Evolutionary conservation across 2,113 vertebrate genomes (phyloP).

Genomic region (Tor tambroides): DNA sequence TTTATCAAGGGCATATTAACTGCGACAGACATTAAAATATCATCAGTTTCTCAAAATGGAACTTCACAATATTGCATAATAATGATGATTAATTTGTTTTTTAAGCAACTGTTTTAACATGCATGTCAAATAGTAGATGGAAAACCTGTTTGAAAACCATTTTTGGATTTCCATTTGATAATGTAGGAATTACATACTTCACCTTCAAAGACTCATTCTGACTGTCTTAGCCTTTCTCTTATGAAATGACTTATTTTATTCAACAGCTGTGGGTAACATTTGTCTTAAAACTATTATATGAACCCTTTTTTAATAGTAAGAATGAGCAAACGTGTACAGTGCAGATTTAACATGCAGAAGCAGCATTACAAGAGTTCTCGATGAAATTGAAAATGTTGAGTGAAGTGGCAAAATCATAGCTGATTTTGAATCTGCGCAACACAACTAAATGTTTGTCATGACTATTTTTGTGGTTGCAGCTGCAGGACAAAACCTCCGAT

Average conservation of each 20-base stretch:
- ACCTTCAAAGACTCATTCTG: background rate
- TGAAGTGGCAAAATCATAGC: background rate
- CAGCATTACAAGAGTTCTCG: background rate
- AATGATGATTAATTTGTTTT: background rate
- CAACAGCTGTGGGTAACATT: slow-evolving; percentile 32
- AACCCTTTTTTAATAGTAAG: background rate
- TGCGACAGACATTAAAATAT: too few species aligned
- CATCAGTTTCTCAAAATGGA: background rate
- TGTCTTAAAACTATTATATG: slow-evolving; percentile 23
- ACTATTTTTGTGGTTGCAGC: background rate
- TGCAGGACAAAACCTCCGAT: background rate
- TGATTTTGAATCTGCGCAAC: background rate
- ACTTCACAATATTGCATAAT: background rate
- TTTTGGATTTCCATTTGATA: background rate
- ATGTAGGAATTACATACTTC: background rate
- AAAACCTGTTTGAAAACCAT: background rate
- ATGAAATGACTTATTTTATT: slow-evolving; percentile 35
- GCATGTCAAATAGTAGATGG: background rate
- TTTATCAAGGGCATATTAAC: background rate
- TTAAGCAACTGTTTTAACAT: background rate
- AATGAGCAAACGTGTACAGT: slow-evolving; percentile 8
- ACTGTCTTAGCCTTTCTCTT: slow-evolving; percentile 8
- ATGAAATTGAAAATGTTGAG: background rate
- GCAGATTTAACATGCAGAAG: background rate
- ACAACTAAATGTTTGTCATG: background rate